Evolutionary conservation across 2,888 invertebrate species (phyloP), one percentile per base, ranked within the genome.

Genomic region (Zhengitettix transpicula): DNA sequence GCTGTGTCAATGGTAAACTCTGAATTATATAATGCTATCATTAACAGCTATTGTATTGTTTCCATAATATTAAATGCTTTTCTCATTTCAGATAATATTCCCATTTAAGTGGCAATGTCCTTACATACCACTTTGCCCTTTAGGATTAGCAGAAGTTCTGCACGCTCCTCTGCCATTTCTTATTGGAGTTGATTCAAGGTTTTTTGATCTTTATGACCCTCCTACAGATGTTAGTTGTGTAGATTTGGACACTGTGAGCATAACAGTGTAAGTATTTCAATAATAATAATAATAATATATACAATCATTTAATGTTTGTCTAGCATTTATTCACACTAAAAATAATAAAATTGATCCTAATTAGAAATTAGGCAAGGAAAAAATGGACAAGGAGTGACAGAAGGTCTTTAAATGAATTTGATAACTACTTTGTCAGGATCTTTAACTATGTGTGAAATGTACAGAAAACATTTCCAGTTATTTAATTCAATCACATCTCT

Each of bases 61-160:
- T 44, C 3, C 28, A 28, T 28, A 28, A 28, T 28, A 28, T 28
- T 28, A 44, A 28, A 17, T 15, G 44, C 41, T 62, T 44, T 64
- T 63, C 60, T 64, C 65, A 42, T 70, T 72, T 56, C 70, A 78
- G 78, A 74, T 99, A 68, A 80, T 98, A 67, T 99, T 99, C 73
- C 99, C 99, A 0, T 97, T 99, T 74, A 96, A 96, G 74, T 99
- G 99, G 99, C 97, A 98, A 74, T 99, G 98, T 71, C 98, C 99
- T 0, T 99, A 99, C 74, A 97, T 99, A 76, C 99, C 99, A 2
- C 78, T 99, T 58, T 99, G 99, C 77, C 99, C 99, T 12, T 78
- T 99, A 71, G 90, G 90, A 60, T 76, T 96, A 68, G 93, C 94
- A n/a, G 89, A 94, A 76, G 93, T 99, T 8, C 77, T 99, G 58